Percentiles rank a stretch among this genome's conserved stretches.
These are phyloP conservation scores for Bombus vancouverensis DNA, from an alignment of 1,140 invertebrate genomes.

Conservation along the genomic window DNA sequence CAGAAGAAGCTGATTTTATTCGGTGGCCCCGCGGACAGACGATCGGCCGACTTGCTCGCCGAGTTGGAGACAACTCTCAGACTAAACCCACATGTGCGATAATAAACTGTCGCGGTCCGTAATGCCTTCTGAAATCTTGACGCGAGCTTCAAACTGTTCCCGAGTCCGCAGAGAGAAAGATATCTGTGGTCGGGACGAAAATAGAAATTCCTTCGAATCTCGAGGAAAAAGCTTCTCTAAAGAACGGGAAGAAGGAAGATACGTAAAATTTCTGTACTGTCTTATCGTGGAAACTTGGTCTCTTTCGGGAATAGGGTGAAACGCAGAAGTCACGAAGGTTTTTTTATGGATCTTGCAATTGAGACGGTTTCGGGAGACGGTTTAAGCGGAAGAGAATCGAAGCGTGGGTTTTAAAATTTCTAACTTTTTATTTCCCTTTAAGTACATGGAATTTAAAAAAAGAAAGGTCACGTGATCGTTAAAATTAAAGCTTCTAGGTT, in stretches of 20 bases:
- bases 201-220: slow-evolving; percentile 48
- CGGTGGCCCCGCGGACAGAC: background rate
- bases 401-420: background rate
- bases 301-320: background rate
- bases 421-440: background rate
- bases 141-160: slow-evolving; percentile 2
- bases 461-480: too few relatives aligned
- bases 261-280: background rate
- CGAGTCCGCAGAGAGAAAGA: slow-evolving; percentile 4
- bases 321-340: background rate
- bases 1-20: slow-evolving; percentile 49
- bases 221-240: slow-evolving; percentile 13
- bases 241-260: background rate
- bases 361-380: background rate
- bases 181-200: background rate
- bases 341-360: background rate
- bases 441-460: background rate
- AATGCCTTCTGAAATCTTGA: slow-evolving; percentile 56
- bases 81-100: slow-evolving; percentile 73
- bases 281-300: slow-evolving; percentile 6
- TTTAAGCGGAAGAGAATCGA: background rate
- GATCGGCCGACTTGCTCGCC: slow-evolving; percentile 55
- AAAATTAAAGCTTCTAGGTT: too few relatives aligned
- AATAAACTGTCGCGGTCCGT: slow-evolving; percentile 72
- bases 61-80: slow-evolving; percentile 62